Evolutionary conservation across 2,113 vertebrate species (phyloP), one percentile per base, ranked within the genome.

Genomic region (Hydrochoerus hydrochaeris): DNA sequence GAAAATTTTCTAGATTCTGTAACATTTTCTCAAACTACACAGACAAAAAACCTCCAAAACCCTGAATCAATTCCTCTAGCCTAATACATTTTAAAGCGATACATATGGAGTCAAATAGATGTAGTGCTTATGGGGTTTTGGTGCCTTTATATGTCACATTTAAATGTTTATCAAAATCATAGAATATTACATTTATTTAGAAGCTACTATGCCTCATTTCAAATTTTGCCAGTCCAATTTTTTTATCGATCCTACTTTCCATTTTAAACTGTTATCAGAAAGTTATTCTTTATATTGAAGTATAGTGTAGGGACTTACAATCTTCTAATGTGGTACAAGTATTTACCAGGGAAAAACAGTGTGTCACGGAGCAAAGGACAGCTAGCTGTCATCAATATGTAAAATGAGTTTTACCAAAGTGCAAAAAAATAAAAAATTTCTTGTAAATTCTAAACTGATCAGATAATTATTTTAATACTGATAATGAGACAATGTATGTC

Each of bases 391-490:
- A 78, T 84, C 17, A 73, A 84, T 32, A 94, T 26, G 80, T 92
- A 85, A 83, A 69, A 88, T 32, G 62, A 60, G 10, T 88, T 82
- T 81, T 77, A 58, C 11, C 17, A 49, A 77, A 38, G 22, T 57
- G 32, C 35, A 38, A 52, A 77, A 63, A 63, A 19, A 62, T 8
- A n/a, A 57, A 54, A 95, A 54, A 49, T 28, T 38, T 0, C 5
- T 73, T 85, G 30, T 75, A 78, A 75, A 35, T 60, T 75, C 30
- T 65, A 95, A 89, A 73, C 17, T 69, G 62, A 3, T 13, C 2
- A 90, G 58, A 54, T 46, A 86, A 87, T 89, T 92, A 96, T 80
- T 92, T 90, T n/a, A 77, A 62, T 22, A 9, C 46, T 95, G 81
- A 75, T 91, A 88, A 69, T 41, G 9, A 80, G 7, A 5, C 2